phyloP scores from a whole-genome alignment of 2,888 invertebrate genomes.

The Hyppa rectilinea region DNA sequence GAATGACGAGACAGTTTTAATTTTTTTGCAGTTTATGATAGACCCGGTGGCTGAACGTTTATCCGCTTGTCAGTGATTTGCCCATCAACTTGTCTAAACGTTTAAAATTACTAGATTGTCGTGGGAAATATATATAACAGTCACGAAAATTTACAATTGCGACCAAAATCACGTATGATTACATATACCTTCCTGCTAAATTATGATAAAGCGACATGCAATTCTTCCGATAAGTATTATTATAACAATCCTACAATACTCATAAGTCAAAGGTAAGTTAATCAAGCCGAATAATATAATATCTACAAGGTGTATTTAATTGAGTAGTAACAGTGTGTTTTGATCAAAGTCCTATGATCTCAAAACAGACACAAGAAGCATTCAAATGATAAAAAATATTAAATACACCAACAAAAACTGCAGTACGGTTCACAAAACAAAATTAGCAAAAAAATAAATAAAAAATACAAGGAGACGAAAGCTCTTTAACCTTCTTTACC shows the following conservation, averaged over 20 bases:
- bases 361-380: constrained; percentile 11
- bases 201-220: neutral
- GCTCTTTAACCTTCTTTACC: constrained; percentile 54
- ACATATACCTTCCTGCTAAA: neutral
- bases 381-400: constrained; percentile 15
- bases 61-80: constrained; percentile 58
- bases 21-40: constrained; percentile 83
- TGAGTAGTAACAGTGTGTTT: neutral
- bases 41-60: constrained; percentile 71
- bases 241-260: neutral
- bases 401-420: constrained; percentile 17
- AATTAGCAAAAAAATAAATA: constrained; percentile 11
- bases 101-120: constrained; percentile 43
- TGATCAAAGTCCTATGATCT: neutral
- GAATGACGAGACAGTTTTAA: constrained; percentile 86
- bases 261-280: neutral
- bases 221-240: neutral
- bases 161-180: neutral
- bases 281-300: neutral
- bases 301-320: neutral
- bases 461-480: constrained; percentile 24
- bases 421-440: constrained; percentile 11
- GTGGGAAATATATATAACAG: constrained; percentile 33
- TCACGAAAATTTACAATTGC: constrained; percentile 21
- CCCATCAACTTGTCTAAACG: constrained; percentile 54